A percentile compares a stretch with the other conserved stretches of the same genome.
These are phyloP conservation scores for Acropternis orthonyx DNA, from an alignment of 2,797 vertebrate species.

Conservation along the genomic window DNA sequence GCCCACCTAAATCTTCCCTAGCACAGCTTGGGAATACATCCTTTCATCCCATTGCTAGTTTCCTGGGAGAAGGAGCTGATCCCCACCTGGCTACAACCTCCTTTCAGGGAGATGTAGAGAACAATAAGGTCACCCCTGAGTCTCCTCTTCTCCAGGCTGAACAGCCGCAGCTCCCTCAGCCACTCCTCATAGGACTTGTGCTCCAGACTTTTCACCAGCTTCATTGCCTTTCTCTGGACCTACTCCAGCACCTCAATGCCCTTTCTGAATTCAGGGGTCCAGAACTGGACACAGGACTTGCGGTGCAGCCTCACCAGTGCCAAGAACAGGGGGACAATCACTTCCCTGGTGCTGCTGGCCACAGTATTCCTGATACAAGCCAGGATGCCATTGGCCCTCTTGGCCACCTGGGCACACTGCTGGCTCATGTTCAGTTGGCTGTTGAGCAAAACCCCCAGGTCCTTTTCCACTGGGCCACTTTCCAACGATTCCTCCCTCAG, in stretches of 20 bases:
- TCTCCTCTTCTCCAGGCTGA: not conserved
- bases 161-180: not conserved
- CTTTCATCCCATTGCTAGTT: not conserved
- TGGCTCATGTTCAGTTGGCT: not conserved
- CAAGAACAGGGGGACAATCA: accelerated
- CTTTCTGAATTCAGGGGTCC: not conserved
- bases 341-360: not conserved
- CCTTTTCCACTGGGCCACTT: not conserved
- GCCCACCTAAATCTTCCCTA: not conserved
- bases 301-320: not conserved
- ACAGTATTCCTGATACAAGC: not conserved
- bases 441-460: not conserved
- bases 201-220: not conserved
- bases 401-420: not conserved
- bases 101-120: not conserved
- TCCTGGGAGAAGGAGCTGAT: not conserved
- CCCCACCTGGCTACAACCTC: not conserved
- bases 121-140: not conserved
- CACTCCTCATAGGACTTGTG: not conserved
- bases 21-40: not conserved
- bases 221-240: not conserved
- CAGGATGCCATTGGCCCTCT: not conserved
- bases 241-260: not conserved
- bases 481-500: not conserved
- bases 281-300: not conserved